Evolutionary conservation across 2,888 invertebrate species (phyloP).

Genomic region (Hymenopus coronatus): DNA sequence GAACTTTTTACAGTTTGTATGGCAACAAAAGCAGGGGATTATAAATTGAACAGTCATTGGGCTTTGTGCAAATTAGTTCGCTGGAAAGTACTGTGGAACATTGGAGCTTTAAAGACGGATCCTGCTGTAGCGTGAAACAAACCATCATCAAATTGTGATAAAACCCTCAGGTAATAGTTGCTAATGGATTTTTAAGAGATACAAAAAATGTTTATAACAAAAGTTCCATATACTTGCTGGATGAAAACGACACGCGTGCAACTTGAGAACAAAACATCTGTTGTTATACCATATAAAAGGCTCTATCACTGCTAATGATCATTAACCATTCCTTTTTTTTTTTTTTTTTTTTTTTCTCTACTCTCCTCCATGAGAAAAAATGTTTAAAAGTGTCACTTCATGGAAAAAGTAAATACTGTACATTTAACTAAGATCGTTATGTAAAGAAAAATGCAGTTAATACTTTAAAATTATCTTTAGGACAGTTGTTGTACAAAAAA

Average conservation of each 20-base stretch:
- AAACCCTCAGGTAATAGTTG: constrained; percentile 35
- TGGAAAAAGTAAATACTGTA: constrained; percentile 18
- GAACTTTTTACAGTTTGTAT: not conserved
- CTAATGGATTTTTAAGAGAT: constrained; percentile 35
- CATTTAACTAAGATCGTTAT: constrained; percentile 16
- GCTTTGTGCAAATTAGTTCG: not conserved
- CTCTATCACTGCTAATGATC: constrained; percentile 16
- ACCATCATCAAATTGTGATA: constrained; percentile 35
- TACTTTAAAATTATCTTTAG: constrained; percentile 16
- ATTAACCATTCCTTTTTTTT: not conserved
- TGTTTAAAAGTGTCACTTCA: not conserved
- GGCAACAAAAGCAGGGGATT: not conserved
- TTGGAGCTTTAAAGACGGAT: not conserved
- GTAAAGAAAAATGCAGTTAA: constrained; percentile 14
- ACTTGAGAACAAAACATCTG: not conserved
- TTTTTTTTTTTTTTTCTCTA: not conserved
- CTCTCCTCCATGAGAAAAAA: constrained; percentile 5
- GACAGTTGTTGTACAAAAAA: constrained; percentile 24
- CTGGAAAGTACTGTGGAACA: not conserved
- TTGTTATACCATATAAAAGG: constrained; percentile 15
- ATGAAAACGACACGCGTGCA: not conserved
- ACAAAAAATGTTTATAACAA: constrained; percentile 27
- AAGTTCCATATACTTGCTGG: constrained; percentile 1
- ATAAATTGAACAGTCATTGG: not conserved
- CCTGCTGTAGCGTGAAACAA: constrained; percentile 23